Conservation (phyloP, 2,888 invertebrate species). For the Chesias legatella region DNA sequence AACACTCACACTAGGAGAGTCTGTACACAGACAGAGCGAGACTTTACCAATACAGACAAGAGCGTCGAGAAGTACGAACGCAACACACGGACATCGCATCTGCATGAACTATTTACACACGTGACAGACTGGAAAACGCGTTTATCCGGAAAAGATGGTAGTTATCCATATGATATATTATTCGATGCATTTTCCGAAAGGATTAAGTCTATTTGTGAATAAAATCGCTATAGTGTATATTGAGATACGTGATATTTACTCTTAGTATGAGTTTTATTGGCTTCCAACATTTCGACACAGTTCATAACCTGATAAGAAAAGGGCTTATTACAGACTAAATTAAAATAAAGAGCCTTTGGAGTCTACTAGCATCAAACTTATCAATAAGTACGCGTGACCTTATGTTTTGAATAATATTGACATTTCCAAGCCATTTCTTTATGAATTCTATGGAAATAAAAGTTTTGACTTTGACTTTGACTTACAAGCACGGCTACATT, state of each 20-base stretch:
- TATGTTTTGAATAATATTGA: too few species aligned
- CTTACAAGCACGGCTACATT: conserved; percentile 36
- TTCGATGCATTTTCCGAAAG: conserved; percentile 3
- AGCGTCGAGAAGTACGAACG: conserved; percentile 4
- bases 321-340: conserved; percentile 37
- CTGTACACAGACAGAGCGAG: conserved; percentile 19
- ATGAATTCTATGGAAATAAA: too few species aligned
- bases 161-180: conserved; percentile 47
- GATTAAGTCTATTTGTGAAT: too few species aligned
- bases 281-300: too few species aligned
- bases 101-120: conserved; percentile 48
- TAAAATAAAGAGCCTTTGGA: conserved; percentile 38
- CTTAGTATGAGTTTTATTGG: too few species aligned
- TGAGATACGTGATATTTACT: too few species aligned
- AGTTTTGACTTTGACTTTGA: too few species aligned
- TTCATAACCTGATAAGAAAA: conserved; percentile 13
- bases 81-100: conserved; percentile 33
- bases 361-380: too few species aligned
- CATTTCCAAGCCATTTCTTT: too few species aligned
- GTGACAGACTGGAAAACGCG: conserved; percentile 64
- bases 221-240: too few species aligned
- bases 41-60: conserved; percentile 27
- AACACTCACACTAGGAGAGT: conserved; percentile 11
- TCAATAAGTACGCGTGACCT: too few species aligned
- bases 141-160: conserved; percentile 61